Conservation (phyloP, 1,140 invertebrate species). For the Calephelis nemesis region DNA sequence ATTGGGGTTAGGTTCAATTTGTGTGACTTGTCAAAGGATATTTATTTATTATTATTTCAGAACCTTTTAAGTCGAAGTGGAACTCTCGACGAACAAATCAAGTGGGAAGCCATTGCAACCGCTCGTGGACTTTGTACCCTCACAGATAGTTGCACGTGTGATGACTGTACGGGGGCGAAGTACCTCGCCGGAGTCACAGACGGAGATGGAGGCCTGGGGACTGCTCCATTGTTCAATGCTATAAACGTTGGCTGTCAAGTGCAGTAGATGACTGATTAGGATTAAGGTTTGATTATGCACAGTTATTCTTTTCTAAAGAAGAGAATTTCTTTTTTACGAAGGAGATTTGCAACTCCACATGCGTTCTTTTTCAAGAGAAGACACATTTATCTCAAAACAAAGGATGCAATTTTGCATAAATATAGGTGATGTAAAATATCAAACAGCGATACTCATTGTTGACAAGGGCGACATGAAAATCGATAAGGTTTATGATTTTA, state of each 20-base stretch:
- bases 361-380: no score
- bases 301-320: not conserved
- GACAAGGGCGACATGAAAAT: no score
- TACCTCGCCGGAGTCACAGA: constrained; percentile 55
- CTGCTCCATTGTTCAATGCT: constrained; percentile 55
- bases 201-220: constrained; percentile 57
- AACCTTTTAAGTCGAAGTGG: constrained; percentile 56
- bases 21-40: no score
- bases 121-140: constrained; percentile 61
- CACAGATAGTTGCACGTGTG: constrained; percentile 61
- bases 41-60: constrained; percentile 31
- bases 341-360: no score
- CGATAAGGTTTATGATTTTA: no score
- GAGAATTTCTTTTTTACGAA: not conserved
- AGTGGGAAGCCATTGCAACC: constrained; percentile 70
- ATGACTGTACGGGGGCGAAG: constrained; percentile 55
- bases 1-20: no score
- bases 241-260: constrained; percentile 56
- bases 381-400: no score
- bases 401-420: no score
- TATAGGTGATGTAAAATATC: no score
- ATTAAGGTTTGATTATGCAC: no score
- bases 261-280: constrained; percentile 38
- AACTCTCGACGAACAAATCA: constrained; percentile 58
- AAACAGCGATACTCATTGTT: no score